Evolutionary conservation across 2,888 invertebrate species (phyloP), one percentile per base, ranked within the genome.

Genomic region (Vanessa cardui): DNA sequence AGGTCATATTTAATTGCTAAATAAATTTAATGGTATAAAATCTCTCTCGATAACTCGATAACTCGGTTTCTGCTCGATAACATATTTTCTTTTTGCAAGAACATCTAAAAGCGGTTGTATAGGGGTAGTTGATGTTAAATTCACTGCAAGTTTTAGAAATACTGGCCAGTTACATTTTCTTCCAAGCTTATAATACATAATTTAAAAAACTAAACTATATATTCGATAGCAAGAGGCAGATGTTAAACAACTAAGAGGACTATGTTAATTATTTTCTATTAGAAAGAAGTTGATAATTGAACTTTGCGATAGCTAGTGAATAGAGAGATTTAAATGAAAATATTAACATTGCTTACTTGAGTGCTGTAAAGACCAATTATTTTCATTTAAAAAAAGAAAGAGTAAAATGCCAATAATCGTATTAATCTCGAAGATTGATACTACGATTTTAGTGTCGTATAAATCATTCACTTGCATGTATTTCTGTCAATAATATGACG

Each of bases 401-500:
- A 20, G 20, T 49, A 20, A 20, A 49, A 20, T 49, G 8, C 1
- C 6, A 49, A 49, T 49, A 3, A n/a, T 8, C 49, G 49, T 49
- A 49, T 49, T 49, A 18, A 52, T 26, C 15, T 26, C 26, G 20
- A 26, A 52, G 26, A 31, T 31, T 16, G 31, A 54, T 54, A 54
- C 18, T 6, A 39, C 56, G 33, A 0, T 31, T 33, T 31, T 54
- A 54, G 12, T 39, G 18, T 56, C 52, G 18, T 56, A 18, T 56
- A 56, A 56, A 56, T 56, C 56, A 56, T 33, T 39, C 16, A 56
- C 56, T 33, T 39, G 56, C 39, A 56, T 56, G 33, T 56, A 18
- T 18, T 12, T 18, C 54, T 26, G 59, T 59, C 50, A 60, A 31
- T 39, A 21, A 33, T 56, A 52, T 62, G 62, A 66, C 64, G 58